phyloP scores from a whole-genome alignment of 2,113 vertebrate species.

The Halichoeres trimaculatus region DNA sequence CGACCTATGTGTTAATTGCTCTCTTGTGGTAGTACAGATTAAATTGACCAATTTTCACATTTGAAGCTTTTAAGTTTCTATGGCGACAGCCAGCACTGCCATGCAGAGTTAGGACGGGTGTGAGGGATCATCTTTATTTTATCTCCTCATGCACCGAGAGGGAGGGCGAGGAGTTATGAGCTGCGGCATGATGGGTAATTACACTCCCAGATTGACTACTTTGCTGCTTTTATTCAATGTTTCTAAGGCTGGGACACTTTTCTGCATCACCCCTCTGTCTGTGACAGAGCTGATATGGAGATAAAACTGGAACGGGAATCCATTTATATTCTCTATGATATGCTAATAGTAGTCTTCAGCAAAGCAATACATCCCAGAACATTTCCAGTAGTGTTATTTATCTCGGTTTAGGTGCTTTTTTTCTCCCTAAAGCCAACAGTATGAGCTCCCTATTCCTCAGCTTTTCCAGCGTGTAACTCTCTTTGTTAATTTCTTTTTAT shows the following conservation, averaged over 20 bases:
- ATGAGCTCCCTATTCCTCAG: neutral
- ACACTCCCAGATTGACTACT: constrained; percentile 37
- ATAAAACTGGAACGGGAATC: constrained; percentile 13
- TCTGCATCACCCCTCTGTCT: neutral
- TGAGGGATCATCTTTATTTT: constrained; percentile 49
- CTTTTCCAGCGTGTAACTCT: neutral
- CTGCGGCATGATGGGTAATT: constrained; percentile 46
- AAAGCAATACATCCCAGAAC: neutral
- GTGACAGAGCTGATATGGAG: constrained; percentile 14
- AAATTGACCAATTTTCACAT: constrained; percentile 12
- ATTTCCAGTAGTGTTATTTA: constrained; percentile 15
- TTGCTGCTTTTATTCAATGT: constrained; percentile 31
- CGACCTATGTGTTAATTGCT: neutral
- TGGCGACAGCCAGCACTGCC: constrained; percentile 23
- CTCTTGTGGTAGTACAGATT: neutral
- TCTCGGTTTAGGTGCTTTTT: neutral
- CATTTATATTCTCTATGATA: constrained; percentile 19
- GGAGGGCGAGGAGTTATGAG: constrained; percentile 29
- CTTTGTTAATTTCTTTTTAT: constrained; percentile 5
- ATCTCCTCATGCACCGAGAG: constrained; percentile 29
- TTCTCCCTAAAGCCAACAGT: constrained; percentile 2
- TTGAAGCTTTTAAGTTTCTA: constrained; percentile 35
- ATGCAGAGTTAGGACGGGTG: neutral
- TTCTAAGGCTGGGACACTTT: constrained; percentile 31
- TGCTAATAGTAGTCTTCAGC: constrained; percentile 20